Evolutionary conservation across 2,797 vertebrate genomes (phyloP).

Genomic region (Philypnodon macrostomus): DNA sequence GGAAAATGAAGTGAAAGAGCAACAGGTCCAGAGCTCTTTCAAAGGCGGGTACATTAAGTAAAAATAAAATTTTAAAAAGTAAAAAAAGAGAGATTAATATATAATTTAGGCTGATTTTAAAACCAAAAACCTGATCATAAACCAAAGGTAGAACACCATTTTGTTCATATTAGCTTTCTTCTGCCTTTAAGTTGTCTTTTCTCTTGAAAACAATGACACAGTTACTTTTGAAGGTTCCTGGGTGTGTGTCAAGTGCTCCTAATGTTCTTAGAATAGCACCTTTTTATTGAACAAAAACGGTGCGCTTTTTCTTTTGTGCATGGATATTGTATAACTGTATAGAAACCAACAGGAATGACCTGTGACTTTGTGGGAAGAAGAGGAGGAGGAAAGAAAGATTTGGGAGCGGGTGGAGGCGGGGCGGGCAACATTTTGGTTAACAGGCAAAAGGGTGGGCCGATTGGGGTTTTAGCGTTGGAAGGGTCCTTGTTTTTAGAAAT

Average conservation of each 20-base stretch:
- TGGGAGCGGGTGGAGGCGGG: constrained; percentile 63
- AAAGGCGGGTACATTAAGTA: constrained; percentile 34
- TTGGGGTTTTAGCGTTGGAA: too few relatives aligned
- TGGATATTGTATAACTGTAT: constrained; percentile 93
- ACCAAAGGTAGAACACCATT: constrained; percentile 68
- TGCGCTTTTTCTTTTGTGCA: constrained; percentile 84
- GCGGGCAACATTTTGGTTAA: constrained; percentile 69
- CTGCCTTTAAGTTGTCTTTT: constrained; percentile 75
- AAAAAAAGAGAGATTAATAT: constrained; percentile 28
- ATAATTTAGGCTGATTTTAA: constrained; percentile 61
- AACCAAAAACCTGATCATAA: constrained; percentile 65
- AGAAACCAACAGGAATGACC: constrained; percentile 87
- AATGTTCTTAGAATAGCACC: constrained; percentile 88
- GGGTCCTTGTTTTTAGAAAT: constrained; percentile 78
- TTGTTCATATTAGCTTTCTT: constrained; percentile 68
- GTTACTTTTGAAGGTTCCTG: constrained; percentile 81
- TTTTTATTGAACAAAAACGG: constrained; percentile 73
- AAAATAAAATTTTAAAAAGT: constrained; percentile 11
- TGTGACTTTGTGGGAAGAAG: constrained; percentile 73
- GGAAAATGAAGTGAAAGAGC: constrained; percentile 47
- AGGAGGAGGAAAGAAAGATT: constrained; percentile 61
- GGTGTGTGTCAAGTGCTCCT: constrained; percentile 91
- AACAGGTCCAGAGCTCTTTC: constrained; percentile 34
- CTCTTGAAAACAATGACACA: constrained; percentile 62
- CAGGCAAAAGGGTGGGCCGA: constrained; percentile 52